Base-by-base conservation (phyloP, 2,113 vertebrate species). In the Takifugu bimaculatus region DNA sequence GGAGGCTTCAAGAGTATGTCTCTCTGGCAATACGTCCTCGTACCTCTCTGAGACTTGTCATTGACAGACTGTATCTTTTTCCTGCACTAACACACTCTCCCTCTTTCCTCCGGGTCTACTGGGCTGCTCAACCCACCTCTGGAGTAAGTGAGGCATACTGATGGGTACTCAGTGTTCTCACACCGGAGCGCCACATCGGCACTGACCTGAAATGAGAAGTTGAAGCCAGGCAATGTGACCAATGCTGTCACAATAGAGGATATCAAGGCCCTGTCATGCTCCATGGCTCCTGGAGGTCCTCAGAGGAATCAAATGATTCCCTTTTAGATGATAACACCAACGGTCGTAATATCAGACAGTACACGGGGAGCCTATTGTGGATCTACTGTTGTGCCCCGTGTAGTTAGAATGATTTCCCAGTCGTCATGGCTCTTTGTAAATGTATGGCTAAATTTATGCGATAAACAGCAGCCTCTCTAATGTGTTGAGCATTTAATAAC, bases 131-230 rank as follows among this genome's bases (percentile, higher is more conserved):
- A 56, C 77, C 60, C 26, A n/a, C 72, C 58, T 65, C 52, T 83
- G 53, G 5, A 54, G 61, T 64, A 70, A 82, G 69, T 71, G 60
- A 68, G 71, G 63, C 72, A 75, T 67, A 70, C 65, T 80, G 72
- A 82, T 61, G 74, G 68, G 62, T 68, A 67, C 66, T 75, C 54
- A 68, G 45, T 59, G 72, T 47, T 57, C 80, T 71, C 32, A 39
- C 74, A 58, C 72, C 68, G 32, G 9, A 74, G 72, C 56, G 39
- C 63, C 70, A 59, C 72, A 66, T 52, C 70, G 62, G 72, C 63
- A 13, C 51, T 79, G 87, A 82, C 82, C 82, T 79, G 79, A 80
- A 83, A 61, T 73, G 80, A 75, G 75, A 67, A 68, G 53, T 10
- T 39, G n/a, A 57, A 72, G 70, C 76, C 78, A 50, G 63, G 75